These are phyloP conservation scores for Clinocottus analis DNA, from an alignment of 2,113 vertebrate genomes.

Conservation along the genomic window DNA sequence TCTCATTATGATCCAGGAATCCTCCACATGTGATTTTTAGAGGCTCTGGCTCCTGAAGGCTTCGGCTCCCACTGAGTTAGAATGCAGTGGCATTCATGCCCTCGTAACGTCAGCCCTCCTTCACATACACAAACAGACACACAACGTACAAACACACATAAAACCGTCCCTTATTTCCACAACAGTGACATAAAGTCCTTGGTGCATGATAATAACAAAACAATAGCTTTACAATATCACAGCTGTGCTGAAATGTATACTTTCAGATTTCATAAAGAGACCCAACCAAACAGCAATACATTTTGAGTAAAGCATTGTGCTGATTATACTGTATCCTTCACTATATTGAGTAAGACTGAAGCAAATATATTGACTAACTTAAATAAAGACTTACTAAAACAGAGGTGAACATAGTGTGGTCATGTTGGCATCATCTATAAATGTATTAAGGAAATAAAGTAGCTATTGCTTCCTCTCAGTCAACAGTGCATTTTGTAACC, in stretches of 20 bases:
- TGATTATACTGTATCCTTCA: not conserved
- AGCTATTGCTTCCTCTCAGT: constrained; percentile 27
- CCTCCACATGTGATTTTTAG: constrained; percentile 71
- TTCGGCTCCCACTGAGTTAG: constrained; percentile 62
- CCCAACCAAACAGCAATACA: constrained; percentile 5
- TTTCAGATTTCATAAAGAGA: constrained; percentile 15
- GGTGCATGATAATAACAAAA: not conserved
- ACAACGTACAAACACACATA: not conserved
- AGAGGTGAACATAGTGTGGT: constrained; percentile 39
- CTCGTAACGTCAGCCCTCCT: constrained; percentile 43
- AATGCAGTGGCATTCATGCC: constrained; percentile 51
- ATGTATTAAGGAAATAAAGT: constrained; percentile 42
- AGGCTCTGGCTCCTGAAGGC: constrained; percentile 56
- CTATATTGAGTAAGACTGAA: not conserved
- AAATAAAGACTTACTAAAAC: constrained; percentile 7
- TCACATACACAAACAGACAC: constrained; percentile 4
- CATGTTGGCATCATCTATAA: constrained; percentile 35
- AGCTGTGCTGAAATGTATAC: not conserved
- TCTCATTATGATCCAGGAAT: constrained; percentile 72
- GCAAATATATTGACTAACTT: too few relatives aligned
- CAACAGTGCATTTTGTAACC: constrained; percentile 45
- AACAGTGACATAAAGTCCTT: constrained; percentile 12
- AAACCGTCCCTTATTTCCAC: constrained; percentile 15
- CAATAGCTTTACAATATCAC: constrained; percentile 10
- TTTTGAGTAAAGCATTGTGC: not conserved